A percentile compares a stretch with the other conserved stretches of the same genome.
Conservation (phyloP, 2,113 vertebrate genomes). For the Micromys minutus region DNA sequence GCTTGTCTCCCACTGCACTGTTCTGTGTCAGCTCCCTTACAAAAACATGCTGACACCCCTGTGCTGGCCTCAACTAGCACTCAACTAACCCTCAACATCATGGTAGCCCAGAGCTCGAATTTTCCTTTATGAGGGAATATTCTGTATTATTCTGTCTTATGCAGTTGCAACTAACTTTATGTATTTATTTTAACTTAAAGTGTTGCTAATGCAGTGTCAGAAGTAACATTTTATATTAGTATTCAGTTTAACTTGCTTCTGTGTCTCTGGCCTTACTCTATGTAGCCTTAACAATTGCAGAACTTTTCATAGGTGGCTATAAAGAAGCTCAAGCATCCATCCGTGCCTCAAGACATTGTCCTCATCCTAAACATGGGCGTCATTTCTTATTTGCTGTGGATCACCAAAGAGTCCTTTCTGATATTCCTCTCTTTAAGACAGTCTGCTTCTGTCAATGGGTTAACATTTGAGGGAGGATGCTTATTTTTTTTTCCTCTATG, state of each 20-base stretch:
- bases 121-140: background rate
- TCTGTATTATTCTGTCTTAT: background rate
- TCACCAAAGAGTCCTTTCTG: slow-evolving; percentile 33
- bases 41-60: background rate
- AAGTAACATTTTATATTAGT: slow-evolving; percentile 12
- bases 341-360: background rate
- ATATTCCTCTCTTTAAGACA: slow-evolving; percentile 2
- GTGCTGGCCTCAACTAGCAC: background rate
- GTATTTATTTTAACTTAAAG: background rate
- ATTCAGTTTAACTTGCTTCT: slow-evolving; percentile 22
- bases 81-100: too few species aligned
- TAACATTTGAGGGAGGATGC: background rate
- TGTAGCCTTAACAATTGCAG: background rate
- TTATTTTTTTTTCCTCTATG: background rate
- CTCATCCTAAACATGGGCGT: background rate
- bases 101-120: background rate
- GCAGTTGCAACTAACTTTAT: background rate
- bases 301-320: background rate
- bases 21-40: background rate
- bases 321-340: background rate
- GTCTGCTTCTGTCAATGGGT: background rate
- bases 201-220: background rate
- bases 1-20: background rate
- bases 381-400: background rate
- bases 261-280: background rate